A percentile compares a stretch with the other conserved stretches of the same genome.
These are phyloP conservation scores for Ligdia adustata DNA, from an alignment of 2,888 invertebrate species.

Conservation along the genomic window DNA sequence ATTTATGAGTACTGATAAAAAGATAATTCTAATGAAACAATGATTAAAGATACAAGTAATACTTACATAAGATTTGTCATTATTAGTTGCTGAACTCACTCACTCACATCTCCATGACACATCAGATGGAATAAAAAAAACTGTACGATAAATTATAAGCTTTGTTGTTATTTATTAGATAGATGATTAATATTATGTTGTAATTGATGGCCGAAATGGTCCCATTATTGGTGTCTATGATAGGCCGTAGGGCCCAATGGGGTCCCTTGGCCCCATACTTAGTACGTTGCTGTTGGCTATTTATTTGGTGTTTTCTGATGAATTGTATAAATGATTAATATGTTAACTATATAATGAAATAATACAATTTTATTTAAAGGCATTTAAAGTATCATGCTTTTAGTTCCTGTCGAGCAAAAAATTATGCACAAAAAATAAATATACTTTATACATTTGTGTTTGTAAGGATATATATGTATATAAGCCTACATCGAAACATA, in stretches of 20 bases:
- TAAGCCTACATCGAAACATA: conserved; percentile 45
- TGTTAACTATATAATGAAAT: too few species aligned
- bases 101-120: too few species aligned
- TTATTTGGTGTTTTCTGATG: conserved; percentile 9
- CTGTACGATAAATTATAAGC: conserved; percentile 11
- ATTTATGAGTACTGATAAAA: too few species aligned
- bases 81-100: too few species aligned
- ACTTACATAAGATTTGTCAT: too few species aligned
- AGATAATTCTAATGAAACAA: too few species aligned
- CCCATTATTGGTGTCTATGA: conserved; percentile 22
- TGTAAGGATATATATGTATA: not conserved
- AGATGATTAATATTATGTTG: conserved; percentile 13
- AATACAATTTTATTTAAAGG: not conserved
- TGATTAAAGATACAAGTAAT: too few species aligned
- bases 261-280: conserved; percentile 13
- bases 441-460: not conserved
- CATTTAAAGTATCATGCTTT: too few species aligned
- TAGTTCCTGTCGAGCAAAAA: not conserved
- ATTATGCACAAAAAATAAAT: conserved; percentile 6
- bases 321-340: not conserved
- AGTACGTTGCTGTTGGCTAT: conserved; percentile 16
- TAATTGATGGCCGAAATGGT: conserved; percentile 7
- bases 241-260: conserved; percentile 11
- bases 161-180: conserved; percentile 23
- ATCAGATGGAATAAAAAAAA: conserved; percentile 2